Evolutionary conservation across 2,113 vertebrate species (phyloP), one percentile per base, ranked within the genome.

Genomic region (Arothron firmamentum): DNA sequence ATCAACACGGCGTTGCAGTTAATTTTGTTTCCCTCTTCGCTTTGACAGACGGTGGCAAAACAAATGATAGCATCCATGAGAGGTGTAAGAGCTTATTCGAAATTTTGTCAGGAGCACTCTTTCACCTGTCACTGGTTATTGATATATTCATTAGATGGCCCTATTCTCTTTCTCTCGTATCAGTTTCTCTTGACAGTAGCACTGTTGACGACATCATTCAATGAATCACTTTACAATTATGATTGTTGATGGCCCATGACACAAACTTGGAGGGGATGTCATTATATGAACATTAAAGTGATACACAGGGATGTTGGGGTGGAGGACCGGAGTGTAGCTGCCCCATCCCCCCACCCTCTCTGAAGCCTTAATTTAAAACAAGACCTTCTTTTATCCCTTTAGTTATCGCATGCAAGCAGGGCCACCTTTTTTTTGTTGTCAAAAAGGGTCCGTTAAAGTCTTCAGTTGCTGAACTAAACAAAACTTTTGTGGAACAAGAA

Each of bases 141-240:
- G 89, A 92, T 92, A 92, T 87, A 89, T 92, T 92, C 90, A 91
- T 92, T 92, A 92, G 82, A 90, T 66, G 62, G 75, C 75, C 84
- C 86, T 88, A 85, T 88, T 91, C 86, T 88, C 89, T 90, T 87
- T 87, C 70, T 66, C 55, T 69, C 57, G 79, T 89, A 90, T 90
- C 89, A 88, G 89, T 91, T 92, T 88, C 86, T 88, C 86, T 90
- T 92, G 90, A 91, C 88, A 90, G 84, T 86, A 82, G 84, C 81
- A 78, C 66, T 88, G 88, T 88, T 90, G 91, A 90, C 88, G 88
- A 87, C 89, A 89, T 92, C 90, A 89, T 83, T 92, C 90, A 89
- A 89, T 89, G 88, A 92, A 91, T 91, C 88, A 90, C 90, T 90
- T 92, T 90, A 90, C 91, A 92, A 92, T 92, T 92, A 92, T 92